Conservation (phyloP, 2,797 vertebrate genomes). For the Pteropus rufus region DNA sequence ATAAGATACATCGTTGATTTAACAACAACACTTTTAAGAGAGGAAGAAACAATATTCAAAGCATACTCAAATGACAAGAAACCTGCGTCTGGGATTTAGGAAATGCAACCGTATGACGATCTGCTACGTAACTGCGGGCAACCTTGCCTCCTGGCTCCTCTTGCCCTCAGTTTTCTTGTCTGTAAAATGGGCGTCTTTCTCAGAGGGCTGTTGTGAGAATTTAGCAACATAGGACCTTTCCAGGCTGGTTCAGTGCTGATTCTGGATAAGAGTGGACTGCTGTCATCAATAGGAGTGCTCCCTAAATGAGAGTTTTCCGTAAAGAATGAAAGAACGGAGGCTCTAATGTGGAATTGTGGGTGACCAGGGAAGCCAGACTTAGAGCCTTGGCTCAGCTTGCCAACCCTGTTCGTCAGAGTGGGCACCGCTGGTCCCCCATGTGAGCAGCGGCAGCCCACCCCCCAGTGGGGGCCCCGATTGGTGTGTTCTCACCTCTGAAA, state of each 20-base stretch:
- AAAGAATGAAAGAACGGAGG: background rate
- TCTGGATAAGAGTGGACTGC: background rate
- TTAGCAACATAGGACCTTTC: no score
- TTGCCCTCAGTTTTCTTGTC: background rate
- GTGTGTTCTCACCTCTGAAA: background rate
- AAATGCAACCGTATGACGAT: accelerated
- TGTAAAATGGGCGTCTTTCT: background rate
- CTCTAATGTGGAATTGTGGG: background rate
- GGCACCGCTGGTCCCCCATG: background rate
- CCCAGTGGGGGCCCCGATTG: background rate
- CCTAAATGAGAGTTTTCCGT: accelerated
- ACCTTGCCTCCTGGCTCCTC: background rate
- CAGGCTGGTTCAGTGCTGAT: background rate
- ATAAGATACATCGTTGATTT: background rate
- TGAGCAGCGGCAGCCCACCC: accelerated
- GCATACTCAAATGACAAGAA: background rate
- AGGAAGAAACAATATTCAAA: background rate
- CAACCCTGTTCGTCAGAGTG: background rate
- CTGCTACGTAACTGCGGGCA: background rate
- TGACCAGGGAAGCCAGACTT: background rate
- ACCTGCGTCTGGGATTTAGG: background rate
- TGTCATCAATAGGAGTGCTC: accelerated
- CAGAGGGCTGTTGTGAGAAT: background rate
- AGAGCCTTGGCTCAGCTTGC: background rate
- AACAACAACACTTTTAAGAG: background rate